Conservation (phyloP, 2,888 invertebrate genomes). For the Itoplectis maculator region DNA sequence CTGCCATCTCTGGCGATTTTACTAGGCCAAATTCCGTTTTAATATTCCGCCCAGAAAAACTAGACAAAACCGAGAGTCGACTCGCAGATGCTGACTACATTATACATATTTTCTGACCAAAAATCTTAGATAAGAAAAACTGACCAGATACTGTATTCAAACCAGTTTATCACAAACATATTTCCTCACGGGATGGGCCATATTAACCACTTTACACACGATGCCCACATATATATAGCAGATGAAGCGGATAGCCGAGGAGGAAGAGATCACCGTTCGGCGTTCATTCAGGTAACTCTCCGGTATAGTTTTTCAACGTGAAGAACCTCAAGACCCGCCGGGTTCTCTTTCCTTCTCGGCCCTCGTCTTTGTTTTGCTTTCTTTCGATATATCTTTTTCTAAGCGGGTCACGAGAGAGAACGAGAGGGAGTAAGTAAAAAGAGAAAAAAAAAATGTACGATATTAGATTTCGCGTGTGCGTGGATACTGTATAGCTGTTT, state of each 20-base stretch:
- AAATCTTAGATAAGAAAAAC: no score
- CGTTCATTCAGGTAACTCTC: slow-evolving; percentile 73
- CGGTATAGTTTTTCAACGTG: slow-evolving; percentile 82
- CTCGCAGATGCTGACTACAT: no score
- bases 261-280: slow-evolving; percentile 62
- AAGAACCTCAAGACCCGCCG: slow-evolving; percentile 49
- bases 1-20: no score
- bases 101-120: no score
- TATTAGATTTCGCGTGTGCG: slow-evolving; percentile 81
- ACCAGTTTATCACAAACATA: no score
- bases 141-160: no score
- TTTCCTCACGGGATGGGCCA: no score
- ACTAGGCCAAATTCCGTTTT: no score
- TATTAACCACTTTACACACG: no score
- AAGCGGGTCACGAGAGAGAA: slow-evolving; percentile 58
- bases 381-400: slow-evolving; percentile 56
- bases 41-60: no score
- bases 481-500: slow-evolving; percentile 47
- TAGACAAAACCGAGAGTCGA: no score
- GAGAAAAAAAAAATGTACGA: slow-evolving; percentile 43
- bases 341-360: slow-evolving; percentile 35
- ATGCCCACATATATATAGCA: no score
- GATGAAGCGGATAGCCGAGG: slow-evolving; percentile 44
- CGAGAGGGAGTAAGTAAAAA: slow-evolving; percentile 49
- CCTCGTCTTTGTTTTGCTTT: slow-evolving; percentile 56